Base-by-base conservation (phyloP, 2,888 invertebrate species). In the Sinohyriopsis cumingii region DNA sequence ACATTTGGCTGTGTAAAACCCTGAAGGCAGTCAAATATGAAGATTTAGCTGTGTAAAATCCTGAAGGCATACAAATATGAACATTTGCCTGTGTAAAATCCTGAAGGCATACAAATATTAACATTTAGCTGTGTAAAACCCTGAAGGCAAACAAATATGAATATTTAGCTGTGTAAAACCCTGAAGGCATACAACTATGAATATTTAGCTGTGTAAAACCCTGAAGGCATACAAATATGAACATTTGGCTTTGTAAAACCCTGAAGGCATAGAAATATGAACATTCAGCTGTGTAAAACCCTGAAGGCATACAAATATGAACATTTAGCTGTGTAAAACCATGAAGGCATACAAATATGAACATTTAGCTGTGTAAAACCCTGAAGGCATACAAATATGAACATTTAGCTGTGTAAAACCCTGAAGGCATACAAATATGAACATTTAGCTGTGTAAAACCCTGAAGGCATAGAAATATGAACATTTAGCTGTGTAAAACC, bases 111-210 rank as follows among this genome's bases (percentile, higher is more conserved):
- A 18, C 25, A 25, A 25, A 25, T n/a, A n/a, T n/a, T n/a, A n/a
- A n/a, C n/a, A n/a, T 90, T 99, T 99, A 71, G 96, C 95, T 0
- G 98, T 98, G 81, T 93, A 93, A 91, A 96, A 98, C 1, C 98
- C 92, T 90, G 77, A 53, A 82, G 76, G 59, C 24, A 61, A 15
- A 45, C 15, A 45, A 15, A 45, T 45, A 45, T 45, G 45, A 45
- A 57, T 92, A 92, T 90, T 99, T 99, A 71, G 96, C 95, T 0
- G 98, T 98, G 81, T 93, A 93, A 91, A 96, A 98, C 1, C 98
- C 92, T 90, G 76, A 45, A 82, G 75, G 60, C 22, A 60, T 20
- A 33, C 6, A 33, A 33, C 6, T 33, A 33, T 25, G 4, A 25
- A 56, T 92, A 92, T 90, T 99, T n/a, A 99, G 71, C 96, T 95